These are phyloP conservation scores for Sycobia sp. DNA, from an alignment of 1,140 invertebrate genomes.

Conservation along the genomic window DNA sequence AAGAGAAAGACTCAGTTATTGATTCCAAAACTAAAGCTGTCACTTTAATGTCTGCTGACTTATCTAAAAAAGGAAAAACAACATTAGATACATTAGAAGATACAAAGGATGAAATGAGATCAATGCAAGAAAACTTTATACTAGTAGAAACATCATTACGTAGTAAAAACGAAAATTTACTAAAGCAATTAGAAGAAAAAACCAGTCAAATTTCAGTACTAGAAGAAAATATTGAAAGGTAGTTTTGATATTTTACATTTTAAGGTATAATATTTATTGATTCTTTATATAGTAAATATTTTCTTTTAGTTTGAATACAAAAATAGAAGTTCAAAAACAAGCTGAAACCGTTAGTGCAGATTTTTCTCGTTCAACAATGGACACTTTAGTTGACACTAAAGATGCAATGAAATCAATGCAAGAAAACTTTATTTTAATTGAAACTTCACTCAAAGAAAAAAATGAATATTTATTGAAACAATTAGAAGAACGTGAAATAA, in stretches of 20 bases:
- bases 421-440: constrained; percentile 64
- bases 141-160: constrained; percentile 74
- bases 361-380: constrained; percentile 56
- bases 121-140: constrained; percentile 80
- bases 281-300: constrained; percentile 4
- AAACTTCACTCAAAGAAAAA: constrained; percentile 56
- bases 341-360: constrained; percentile 46
- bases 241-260: constrained; percentile 2
- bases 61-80: constrained; percentile 74
- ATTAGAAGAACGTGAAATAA: constrained; percentile 49
- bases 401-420: constrained; percentile 67
- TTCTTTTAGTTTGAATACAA: constrained; percentile 45
- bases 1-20: constrained; percentile 86
- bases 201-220: constrained; percentile 61
- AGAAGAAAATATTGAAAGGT: constrained; percentile 52
- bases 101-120: constrained; percentile 78
- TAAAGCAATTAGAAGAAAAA: constrained; percentile 64
- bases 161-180: constrained; percentile 65
- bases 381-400: constrained; percentile 63
- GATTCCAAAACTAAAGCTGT: constrained; percentile 81
- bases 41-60: constrained; percentile 76
- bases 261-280: constrained; percentile 19
- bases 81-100: constrained; percentile 76
- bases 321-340: constrained; percentile 46
- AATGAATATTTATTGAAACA: constrained; percentile 55